Evolutionary conservation across 1,140 invertebrate species (phyloP).

Genomic region (Lordiphosa clarofinis): DNA sequence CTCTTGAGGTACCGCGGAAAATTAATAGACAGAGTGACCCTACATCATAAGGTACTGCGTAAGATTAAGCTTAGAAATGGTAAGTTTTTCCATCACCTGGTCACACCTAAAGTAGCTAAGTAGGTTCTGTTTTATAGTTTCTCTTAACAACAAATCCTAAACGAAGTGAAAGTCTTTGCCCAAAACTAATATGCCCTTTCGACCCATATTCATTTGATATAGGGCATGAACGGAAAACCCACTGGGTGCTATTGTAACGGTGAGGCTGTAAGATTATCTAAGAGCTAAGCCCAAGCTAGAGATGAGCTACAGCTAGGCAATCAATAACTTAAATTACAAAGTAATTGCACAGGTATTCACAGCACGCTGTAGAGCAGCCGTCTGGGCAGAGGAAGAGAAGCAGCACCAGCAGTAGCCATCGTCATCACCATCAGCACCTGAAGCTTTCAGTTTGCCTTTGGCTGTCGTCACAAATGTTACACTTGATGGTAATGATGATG

Average conservation of each 20-base stretch:
- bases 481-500: conserved; percentile 80
- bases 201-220: conserved; percentile 34
- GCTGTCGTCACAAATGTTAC: conserved; percentile 77
- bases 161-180: no score
- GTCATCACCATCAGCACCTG: conserved; percentile 35
- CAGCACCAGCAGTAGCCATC: conserved; percentile 7
- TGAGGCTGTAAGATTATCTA: conserved; percentile 58
- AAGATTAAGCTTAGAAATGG: no score
- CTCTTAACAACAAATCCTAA: no score
- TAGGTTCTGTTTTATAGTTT: no score
- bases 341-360: conserved; percentile 79
- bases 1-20: no score
- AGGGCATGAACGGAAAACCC: conserved; percentile 22
- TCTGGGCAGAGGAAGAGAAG: conserved; percentile 1
- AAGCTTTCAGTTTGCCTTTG: conserved; percentile 56
- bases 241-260: conserved; percentile 69
- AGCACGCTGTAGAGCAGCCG: conserved; percentile 56
- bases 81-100: no score
- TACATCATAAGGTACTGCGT: no score
- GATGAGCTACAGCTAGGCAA: conserved; percentile 60
- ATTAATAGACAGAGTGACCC: no score
- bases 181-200: conserved; percentile 19
- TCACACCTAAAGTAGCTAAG: no score
- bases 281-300: conserved; percentile 28
- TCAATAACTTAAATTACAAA: conserved; percentile 80